Conservation (phyloP, 2,113 vertebrate species). For the Carollia perspicillata region DNA sequence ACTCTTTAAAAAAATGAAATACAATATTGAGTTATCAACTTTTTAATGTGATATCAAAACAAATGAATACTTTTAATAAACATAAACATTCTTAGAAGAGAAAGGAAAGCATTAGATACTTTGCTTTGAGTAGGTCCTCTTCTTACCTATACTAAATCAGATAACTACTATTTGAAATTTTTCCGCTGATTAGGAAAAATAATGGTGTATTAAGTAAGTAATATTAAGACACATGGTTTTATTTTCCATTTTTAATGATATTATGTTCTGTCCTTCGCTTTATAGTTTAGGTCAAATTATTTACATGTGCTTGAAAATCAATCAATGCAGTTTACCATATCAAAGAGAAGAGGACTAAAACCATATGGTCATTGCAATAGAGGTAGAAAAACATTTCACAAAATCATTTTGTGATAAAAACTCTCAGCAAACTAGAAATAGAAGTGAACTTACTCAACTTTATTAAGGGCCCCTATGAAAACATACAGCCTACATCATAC, state of each 20-base stretch:
- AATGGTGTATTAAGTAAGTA: not conserved
- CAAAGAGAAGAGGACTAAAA: not conserved
- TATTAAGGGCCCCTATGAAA: not conserved
- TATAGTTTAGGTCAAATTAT: slow-evolving; percentile 47
- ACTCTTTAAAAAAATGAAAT: slow-evolving; percentile 48
- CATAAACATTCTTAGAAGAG: slow-evolving; percentile 47
- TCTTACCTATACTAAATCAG: not conserved
- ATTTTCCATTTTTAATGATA: slow-evolving; percentile 47
- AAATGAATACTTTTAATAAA: slow-evolving; percentile 68
- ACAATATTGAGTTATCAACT: slow-evolving; percentile 63
- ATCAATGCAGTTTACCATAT: not conserved
- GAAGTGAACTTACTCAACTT: not conserved
- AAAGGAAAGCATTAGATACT: not conserved
- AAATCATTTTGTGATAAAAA: not conserved
- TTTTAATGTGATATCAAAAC: slow-evolving; percentile 62
- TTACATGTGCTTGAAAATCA: slow-evolving; percentile 49
- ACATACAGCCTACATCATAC: not conserved
- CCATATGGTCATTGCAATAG: not conserved
- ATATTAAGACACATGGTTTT: not conserved
- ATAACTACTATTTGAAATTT: slow-evolving; percentile 32
- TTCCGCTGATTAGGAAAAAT: not conserved
- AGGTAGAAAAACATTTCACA: slow-evolving; percentile 28
- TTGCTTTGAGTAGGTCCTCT: slow-evolving; percentile 23
- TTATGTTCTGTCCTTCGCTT: not conserved
- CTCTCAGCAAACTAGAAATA: not conserved